Base-by-base conservation (phyloP, 2,113 vertebrate genomes). In the Pagrus major region DNA sequence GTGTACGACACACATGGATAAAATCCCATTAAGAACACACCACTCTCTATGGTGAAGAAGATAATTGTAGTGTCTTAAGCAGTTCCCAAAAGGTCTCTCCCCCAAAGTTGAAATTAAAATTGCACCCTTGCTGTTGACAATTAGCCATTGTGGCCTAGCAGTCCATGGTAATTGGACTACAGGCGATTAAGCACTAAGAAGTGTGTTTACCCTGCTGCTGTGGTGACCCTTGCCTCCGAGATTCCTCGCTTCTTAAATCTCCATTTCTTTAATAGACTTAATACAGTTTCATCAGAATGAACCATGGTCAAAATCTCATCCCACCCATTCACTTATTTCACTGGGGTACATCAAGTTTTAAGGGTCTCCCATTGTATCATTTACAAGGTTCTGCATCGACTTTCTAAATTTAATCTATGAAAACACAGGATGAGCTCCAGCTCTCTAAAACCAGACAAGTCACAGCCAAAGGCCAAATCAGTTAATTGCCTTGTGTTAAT, bases 401-500 rank as follows among this genome's bases (percentile, higher is more conserved):
- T 81, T 80, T 84, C 47, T 71, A 67, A 84, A 92, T 91, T n/a
- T 77, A 90, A 86, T 88, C 80, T 82, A 63, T 80, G 76, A 85
- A 80, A 89, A 87, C 83, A 84, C 61, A 86, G 64, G 75, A 92
- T 84, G 77, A 86, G 83, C 76, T 78, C 33, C 66, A 51, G 69
- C 76, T 70, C 72, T 84, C 76, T 75, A 76, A 89, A 91, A 85
- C 76, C 86, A 92, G 82, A 91, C 69, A 65, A 87, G 83, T 90
- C 87, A 81, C 83, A 91, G 91, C 93, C 90, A 93, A 86, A 89
- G 90, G 90, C 92, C 89, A 93, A 91, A 92, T 87, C 78, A 85
- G 81, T 92, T 94, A 90, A 94, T 94, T 92, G 91, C 87, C 81
- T 92, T 73, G 56, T 77, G 80, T 84, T 92, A 92, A 94, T 93